These are phyloP conservation scores for Pseudochaenichthys georgianus DNA, from an alignment of 2,797 vertebrate genomes.

Conservation along the genomic window DNA sequence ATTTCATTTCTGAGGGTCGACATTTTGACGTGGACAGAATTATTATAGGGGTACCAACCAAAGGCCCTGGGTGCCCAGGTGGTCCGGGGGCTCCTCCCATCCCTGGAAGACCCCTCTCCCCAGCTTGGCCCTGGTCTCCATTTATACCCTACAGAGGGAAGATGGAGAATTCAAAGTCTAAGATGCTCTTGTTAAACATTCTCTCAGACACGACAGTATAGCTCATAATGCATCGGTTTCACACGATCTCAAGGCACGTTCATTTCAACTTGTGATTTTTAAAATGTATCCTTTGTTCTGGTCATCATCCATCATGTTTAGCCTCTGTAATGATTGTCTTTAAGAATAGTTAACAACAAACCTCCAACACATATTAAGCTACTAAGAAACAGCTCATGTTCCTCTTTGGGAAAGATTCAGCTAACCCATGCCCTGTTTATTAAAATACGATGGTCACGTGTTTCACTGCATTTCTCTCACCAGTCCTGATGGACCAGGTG, in stretches of 20 bases:
- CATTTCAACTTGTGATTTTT: conserved; percentile 4
- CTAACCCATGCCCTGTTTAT: neutral
- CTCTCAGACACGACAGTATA: too few species aligned
- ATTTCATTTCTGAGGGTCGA: neutral
- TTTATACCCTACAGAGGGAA: conserved; percentile 86
- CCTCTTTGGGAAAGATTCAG: neutral
- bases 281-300: neutral
- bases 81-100: conserved; percentile 89
- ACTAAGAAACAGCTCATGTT: conserved; percentile 7
- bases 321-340: conserved; percentile 4
- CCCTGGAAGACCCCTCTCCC: conserved; percentile 91
- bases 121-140: conserved; percentile 90
- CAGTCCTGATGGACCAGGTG: conserved; percentile 73
- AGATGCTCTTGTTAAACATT: neutral
- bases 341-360: conserved; percentile 8
- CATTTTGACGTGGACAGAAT: neutral
- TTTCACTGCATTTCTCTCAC: conserved; percentile 58
- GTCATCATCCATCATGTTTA: neutral
- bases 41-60: conserved; percentile 81
- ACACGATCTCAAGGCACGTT: neutral
- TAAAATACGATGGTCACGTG: neutral
- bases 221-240: neutral
- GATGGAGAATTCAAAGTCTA: neutral
- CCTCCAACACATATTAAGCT: neutral
- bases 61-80: conserved; percentile 91